Percentiles rank a stretch among this genome's conserved stretches.
Conservation (phyloP, 2,113 vertebrate species). For the Craseonycteris thonglongyai region DNA sequence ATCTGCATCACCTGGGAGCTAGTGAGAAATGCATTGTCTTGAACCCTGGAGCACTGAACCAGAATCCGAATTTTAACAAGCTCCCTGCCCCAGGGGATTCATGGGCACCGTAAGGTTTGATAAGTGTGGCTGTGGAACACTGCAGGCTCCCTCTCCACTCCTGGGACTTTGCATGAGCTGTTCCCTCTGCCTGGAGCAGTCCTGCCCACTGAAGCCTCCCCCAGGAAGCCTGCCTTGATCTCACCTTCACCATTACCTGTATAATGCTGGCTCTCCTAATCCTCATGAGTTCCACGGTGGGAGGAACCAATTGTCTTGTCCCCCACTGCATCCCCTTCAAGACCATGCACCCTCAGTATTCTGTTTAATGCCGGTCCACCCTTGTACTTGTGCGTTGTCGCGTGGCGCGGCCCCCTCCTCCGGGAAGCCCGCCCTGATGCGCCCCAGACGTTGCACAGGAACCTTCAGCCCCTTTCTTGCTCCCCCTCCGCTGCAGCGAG, state of each 20-base stretch:
- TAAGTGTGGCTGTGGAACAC: not conserved
- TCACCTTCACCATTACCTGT: not conserved
- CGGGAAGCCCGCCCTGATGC: not conserved
- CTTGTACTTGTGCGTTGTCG: not conserved
- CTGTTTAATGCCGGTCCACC: not conserved
- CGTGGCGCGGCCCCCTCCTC: not conserved
- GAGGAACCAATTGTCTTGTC: not conserved
- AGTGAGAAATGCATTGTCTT: not conserved
- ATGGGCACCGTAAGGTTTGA: not conserved
- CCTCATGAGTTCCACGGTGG: not conserved
- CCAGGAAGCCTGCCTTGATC: not conserved
- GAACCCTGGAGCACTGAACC: not conserved
- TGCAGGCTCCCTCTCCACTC: not conserved
- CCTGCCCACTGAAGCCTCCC: not conserved
- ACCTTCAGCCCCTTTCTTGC: not conserved
- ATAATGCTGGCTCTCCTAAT: not conserved
- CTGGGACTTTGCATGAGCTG: not conserved
- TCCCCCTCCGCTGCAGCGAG: conserved; percentile 66
- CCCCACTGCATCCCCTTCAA: not conserved
- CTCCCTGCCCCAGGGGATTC: not conserved
- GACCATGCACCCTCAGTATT: not conserved
- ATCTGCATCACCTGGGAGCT: too few species aligned
- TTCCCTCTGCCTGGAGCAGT: not conserved
- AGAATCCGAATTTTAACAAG: not conserved
- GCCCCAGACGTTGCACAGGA: not conserved